Conservation (phyloP, 2,797 vertebrate genomes). For the Chaenodraco wilsoni region DNA sequence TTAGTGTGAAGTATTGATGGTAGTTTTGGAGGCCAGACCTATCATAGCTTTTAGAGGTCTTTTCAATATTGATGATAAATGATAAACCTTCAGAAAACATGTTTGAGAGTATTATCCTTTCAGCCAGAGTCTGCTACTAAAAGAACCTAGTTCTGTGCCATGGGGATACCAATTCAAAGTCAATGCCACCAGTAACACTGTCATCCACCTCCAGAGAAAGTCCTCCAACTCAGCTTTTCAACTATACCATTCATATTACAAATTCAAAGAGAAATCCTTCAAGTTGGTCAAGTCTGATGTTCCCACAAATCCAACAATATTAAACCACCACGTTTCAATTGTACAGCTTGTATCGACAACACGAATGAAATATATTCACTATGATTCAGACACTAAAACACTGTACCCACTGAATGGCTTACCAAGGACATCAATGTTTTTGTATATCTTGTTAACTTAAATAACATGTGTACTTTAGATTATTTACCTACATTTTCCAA, state of each 20-base stretch:
- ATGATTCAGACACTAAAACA: neutral
- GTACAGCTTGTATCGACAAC: neutral
- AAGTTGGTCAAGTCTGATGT: slow-evolving; percentile 63
- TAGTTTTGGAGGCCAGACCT: slow-evolving; percentile 3
- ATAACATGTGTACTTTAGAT: neutral
- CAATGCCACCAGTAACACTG: slow-evolving; percentile 23
- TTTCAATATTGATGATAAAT: slow-evolving; percentile 32
- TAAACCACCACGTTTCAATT: slow-evolving; percentile 30
- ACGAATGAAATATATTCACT: slow-evolving; percentile 14
- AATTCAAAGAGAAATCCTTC: slow-evolving; percentile 35
- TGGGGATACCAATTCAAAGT: slow-evolving; percentile 33
- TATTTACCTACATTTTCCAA: neutral
- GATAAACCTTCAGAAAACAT: slow-evolving; percentile 27
- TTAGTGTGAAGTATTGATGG: slow-evolving; percentile 27
- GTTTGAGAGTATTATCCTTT: slow-evolving; percentile 15
- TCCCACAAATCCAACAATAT: slow-evolving; percentile 48
- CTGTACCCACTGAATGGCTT: neutral
- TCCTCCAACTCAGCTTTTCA: slow-evolving; percentile 26
- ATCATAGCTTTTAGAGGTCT: slow-evolving; percentile 7
- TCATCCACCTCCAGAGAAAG: slow-evolving; percentile 21
- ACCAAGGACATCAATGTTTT: neutral
- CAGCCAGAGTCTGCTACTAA: slow-evolving; percentile 4
- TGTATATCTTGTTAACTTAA: neutral
- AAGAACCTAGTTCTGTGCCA: slow-evolving; percentile 5
- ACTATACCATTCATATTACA: slow-evolving; percentile 21